Evolutionary conservation across 2,888 invertebrate genomes (phyloP).

Genomic region (Aromia moschata): DNA sequence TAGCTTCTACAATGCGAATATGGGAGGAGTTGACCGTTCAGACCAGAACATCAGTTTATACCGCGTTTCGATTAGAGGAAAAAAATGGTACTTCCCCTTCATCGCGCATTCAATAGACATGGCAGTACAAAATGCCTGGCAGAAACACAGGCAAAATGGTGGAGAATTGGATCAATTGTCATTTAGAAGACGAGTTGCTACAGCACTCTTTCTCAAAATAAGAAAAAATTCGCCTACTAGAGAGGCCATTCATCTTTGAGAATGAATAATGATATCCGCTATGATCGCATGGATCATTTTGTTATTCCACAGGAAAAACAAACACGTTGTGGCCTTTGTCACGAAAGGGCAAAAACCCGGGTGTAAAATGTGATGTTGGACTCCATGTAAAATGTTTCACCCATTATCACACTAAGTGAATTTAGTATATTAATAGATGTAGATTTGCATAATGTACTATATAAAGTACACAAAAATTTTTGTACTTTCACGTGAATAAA

Average conservation of each 20-base stretch:
- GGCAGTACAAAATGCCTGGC: constrained; percentile 49
- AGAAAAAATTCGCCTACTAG: background rate
- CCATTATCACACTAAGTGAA: background rate
- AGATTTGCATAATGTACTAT: background rate
- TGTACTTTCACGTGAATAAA: background rate
- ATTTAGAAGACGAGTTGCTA: constrained; percentile 39
- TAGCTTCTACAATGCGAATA: constrained; percentile 41
- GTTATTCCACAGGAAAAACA: constrained; percentile 30
- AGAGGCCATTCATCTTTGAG: background rate
- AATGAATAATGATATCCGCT: constrained; percentile 27
- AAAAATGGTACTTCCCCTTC: constrained; percentile 51
- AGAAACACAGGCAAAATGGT: constrained; percentile 35
- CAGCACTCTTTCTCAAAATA: constrained; percentile 10
- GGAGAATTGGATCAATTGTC: constrained; percentile 33
- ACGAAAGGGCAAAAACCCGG: constrained; percentile 24
- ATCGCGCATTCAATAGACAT: constrained; percentile 45
- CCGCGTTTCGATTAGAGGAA: constrained; percentile 30
- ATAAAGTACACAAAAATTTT: background rate
- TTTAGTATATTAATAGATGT: background rate
- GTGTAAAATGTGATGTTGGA: background rate
- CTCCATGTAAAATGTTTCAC: background rate
- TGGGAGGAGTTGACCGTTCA: constrained; percentile 46
- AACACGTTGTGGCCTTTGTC: constrained; percentile 29
- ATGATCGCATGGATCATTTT: constrained; percentile 28
- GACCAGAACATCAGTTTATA: constrained; percentile 49